These are phyloP conservation scores for Meteorus cinctellus DNA, from an alignment of 2,888 invertebrate species.

Conservation along the genomic window DNA sequence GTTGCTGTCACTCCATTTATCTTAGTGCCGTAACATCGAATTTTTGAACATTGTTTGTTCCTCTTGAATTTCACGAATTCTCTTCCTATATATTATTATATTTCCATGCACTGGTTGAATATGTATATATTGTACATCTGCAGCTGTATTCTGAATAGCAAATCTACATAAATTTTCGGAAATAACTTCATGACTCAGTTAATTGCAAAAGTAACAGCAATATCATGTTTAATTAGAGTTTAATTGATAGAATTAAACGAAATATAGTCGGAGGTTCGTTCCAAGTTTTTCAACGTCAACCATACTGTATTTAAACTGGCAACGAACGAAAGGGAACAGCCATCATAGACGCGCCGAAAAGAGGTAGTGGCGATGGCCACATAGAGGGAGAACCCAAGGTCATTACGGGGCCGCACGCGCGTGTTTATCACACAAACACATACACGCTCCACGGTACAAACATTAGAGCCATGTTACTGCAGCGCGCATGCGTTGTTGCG, in stretches of 20 bases:
- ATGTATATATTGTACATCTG: too few species aligned
- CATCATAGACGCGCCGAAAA: background rate
- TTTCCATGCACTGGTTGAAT: background rate
- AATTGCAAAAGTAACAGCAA: too few species aligned
- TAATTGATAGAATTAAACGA: too few species aligned
- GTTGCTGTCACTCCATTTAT: slow-evolving; percentile 55
- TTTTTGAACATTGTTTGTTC: background rate
- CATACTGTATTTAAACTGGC: slow-evolving; percentile 1
- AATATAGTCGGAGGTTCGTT: background rate
- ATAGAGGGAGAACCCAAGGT: slow-evolving; percentile 66
- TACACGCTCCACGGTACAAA: slow-evolving; percentile 54
- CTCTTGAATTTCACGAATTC: background rate
- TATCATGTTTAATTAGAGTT: too few species aligned
- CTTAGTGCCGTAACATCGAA: slow-evolving; percentile 72
- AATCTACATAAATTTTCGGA: too few species aligned
- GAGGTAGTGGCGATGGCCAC: slow-evolving; percentile 19
- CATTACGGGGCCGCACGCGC: slow-evolving; percentile 71
- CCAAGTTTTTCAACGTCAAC: slow-evolving; percentile 58
- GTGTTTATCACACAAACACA: slow-evolving; percentile 55
- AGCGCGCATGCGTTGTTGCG: slow-evolving; percentile 52
- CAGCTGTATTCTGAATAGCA: too few species aligned
- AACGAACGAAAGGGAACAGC: slow-evolving; percentile 20
- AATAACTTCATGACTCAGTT: too few species aligned
- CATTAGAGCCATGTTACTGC: slow-evolving; percentile 52
- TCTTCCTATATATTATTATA: background rate